Conservation (phyloP, 2,113 vertebrate genomes). For the Phylloscopus whistleri region DNA sequence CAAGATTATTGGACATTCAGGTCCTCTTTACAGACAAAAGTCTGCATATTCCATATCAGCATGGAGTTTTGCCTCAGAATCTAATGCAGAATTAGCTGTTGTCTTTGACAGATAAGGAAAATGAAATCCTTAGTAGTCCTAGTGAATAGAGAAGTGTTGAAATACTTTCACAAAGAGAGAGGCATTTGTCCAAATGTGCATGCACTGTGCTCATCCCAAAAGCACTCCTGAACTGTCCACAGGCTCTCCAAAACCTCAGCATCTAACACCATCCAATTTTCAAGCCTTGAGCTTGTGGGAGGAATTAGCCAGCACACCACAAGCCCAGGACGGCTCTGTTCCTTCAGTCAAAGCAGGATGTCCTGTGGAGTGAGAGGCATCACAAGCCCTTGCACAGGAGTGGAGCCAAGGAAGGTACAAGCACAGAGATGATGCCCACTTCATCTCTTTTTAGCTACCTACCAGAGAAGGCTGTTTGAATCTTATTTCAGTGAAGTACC, state of each 20-base stretch:
- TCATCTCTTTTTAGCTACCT: neutral
- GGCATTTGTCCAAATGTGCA: neutral
- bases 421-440: neutral
- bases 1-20: neutral
- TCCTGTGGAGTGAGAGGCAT: neutral
- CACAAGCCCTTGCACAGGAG: neutral
- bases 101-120: neutral
- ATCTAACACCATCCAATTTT: neutral
- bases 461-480: neutral
- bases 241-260: neutral
- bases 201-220: neutral
- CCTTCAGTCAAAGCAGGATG: neutral
- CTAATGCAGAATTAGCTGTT: neutral
- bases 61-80: neutral
- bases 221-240: fast-evolving
- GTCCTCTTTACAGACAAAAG: neutral
- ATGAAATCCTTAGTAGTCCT: neutral
- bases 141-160: neutral
- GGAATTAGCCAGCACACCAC: neutral
- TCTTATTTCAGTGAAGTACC: neutral
- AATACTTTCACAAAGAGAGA: neutral
- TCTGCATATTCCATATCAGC: neutral
- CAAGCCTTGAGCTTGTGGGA: neutral
- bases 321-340: neutral
- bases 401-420: fast-evolving